Evolutionary conservation across 2,797 vertebrate species (phyloP).

Genomic region (Hypotaenidia philippensis): DNA sequence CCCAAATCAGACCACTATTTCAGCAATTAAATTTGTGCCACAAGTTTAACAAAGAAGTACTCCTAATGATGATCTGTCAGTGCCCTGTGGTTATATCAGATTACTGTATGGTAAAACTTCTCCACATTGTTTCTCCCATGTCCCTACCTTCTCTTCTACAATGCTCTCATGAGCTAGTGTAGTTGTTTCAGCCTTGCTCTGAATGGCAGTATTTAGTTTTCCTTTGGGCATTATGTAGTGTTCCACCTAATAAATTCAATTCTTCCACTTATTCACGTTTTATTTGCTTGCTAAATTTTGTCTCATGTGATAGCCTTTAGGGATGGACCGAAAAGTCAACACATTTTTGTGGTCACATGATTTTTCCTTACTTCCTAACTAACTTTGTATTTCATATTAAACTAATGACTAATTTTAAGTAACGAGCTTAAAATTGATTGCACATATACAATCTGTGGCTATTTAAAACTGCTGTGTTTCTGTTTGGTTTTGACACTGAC

Average conservation of each 20-base stretch:
- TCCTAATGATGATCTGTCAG: neutral
- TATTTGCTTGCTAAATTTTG: conserved; percentile 43
- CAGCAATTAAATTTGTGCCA: neutral
- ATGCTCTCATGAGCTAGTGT: neutral
- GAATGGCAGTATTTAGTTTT: conserved; percentile 44
- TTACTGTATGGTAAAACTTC: neutral
- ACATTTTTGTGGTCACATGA: neutral
- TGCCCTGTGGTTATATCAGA: neutral
- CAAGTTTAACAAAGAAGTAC: neutral
- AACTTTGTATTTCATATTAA: neutral
- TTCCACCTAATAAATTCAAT: conserved; percentile 54
- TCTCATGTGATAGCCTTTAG: neutral
- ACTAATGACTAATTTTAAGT: neutral
- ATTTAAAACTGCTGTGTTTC: neutral
- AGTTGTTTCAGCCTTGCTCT: conserved; percentile 7
- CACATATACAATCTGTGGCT: neutral
- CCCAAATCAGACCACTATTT: neutral
- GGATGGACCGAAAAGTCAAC: neutral
- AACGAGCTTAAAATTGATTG: neutral
- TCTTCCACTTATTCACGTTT: conserved; percentile 8
- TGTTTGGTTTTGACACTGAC: neutral
- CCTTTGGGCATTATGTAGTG: conserved; percentile 30
- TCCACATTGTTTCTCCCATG: neutral
- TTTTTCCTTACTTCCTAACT: neutral
- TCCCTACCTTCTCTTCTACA: neutral